Evolutionary conservation across 2,888 invertebrate species (phyloP).

Genomic region (Trichacis sp.): DNA sequence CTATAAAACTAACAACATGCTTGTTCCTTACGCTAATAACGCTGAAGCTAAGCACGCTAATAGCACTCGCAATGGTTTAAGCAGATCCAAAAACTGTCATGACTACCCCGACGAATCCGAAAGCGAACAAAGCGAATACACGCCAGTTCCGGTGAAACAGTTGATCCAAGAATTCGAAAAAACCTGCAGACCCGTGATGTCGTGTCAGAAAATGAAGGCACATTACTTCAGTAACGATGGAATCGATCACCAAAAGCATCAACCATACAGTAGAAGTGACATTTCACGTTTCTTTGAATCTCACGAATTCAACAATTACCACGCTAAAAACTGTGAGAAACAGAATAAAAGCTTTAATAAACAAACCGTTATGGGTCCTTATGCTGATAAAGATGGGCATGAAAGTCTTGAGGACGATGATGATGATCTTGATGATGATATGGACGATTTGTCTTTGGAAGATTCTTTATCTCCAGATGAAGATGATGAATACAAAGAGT

Average conservation of each 20-base stretch:
- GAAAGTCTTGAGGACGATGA: conserved; percentile 29
- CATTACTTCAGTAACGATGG: conserved; percentile 54
- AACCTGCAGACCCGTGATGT: conserved; percentile 72
- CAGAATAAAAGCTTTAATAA: too few species aligned
- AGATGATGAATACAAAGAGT: conserved; percentile 39
- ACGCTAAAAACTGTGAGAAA: background rate
- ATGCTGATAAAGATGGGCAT: too few species aligned
- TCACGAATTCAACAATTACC: conserved; percentile 46
- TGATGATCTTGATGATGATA: conserved; percentile 46
- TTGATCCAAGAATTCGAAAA: conserved; percentile 76
- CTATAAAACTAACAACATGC: conserved; percentile 22
- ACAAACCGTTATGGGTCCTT: too few species aligned
- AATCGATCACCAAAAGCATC: conserved; percentile 54
- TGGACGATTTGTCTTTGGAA: conserved; percentile 53
- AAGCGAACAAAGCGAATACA: conserved; percentile 57
- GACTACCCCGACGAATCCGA: conserved; percentile 7
- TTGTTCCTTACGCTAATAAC: conserved; percentile 29
- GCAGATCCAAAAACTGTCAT: conserved; percentile 4
- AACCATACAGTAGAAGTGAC: conserved; percentile 53
- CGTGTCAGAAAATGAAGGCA: conserved; percentile 69
- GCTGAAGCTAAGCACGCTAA: conserved; percentile 14
- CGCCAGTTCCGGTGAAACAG: conserved; percentile 68
- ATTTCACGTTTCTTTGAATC: conserved; percentile 63
- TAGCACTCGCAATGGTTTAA: conserved; percentile 16
- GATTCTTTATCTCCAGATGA: conserved; percentile 50